Percentiles rank a stretch among this genome's conserved stretches.
These are phyloP conservation scores for Cactoblastis cactorum DNA, from an alignment of 2,888 invertebrate genomes.

Conservation along the genomic window DNA sequence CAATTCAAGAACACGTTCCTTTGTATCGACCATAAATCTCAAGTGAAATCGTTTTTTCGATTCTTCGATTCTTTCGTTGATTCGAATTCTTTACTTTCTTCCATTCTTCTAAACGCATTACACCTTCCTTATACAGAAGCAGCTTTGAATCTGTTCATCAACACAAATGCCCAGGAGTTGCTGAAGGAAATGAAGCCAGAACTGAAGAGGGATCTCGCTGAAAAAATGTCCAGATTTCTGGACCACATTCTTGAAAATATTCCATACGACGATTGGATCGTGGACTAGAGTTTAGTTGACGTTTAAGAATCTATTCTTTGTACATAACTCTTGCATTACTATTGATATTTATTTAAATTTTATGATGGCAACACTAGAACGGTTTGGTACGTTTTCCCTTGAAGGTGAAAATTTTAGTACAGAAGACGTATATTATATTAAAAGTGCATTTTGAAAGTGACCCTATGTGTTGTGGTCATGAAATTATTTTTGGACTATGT, in stretches of 20 bases:
- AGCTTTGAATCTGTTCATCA: constrained; percentile 91
- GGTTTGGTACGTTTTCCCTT: no score
- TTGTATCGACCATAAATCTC: no score
- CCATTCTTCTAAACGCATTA: not conserved
- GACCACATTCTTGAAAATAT: constrained; percentile 86
- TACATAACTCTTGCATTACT: not conserved
- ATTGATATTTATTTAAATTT: no score
- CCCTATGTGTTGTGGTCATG: no score
- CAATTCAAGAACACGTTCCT: no score
- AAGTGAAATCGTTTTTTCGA: no score
- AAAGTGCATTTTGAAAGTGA: not conserved
- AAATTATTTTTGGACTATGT: no score
- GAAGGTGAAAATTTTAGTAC: no score
- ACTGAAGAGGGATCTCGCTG: constrained; percentile 85
- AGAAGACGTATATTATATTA: no score
- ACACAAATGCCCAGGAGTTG: constrained; percentile 90
- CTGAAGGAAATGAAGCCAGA: constrained; percentile 93
- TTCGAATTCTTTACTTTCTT: no score
- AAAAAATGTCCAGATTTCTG: constrained; percentile 87
- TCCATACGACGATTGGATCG: constrained; percentile 89
- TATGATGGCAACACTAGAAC: no score
- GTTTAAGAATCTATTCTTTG: not conserved
- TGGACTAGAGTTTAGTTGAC: constrained; percentile 39
- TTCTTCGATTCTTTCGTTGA: no score
- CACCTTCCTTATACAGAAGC: constrained; percentile 81